Conservation (phyloP, 1,140 invertebrate genomes). For the Pachyrhynchus sulphureomaculatus region DNA sequence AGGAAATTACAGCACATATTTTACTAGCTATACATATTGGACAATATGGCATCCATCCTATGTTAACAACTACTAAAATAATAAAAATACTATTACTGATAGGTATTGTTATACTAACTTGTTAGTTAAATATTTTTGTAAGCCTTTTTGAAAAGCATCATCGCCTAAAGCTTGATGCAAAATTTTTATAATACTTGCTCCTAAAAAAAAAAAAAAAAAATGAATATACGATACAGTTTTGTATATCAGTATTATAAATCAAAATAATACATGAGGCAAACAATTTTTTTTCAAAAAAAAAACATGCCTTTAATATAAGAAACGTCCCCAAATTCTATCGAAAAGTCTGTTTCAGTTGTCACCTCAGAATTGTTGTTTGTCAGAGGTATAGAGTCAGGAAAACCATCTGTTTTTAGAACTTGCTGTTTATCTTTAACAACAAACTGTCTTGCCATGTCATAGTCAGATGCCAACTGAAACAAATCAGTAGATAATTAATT, state of each 20-base stretch:
- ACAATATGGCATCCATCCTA: too few species aligned
- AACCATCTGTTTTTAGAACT: conserved; percentile 43
- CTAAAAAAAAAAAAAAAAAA: conserved; percentile 33
- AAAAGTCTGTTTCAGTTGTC: conserved; percentile 38
- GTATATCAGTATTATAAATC: too few species aligned
- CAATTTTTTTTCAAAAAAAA: too few species aligned
- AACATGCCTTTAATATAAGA: conserved; percentile 58
- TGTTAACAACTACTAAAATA: too few species aligned
- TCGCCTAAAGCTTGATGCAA: conserved; percentile 69
- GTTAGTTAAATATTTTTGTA: conserved; percentile 57
- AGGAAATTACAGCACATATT: too few species aligned
- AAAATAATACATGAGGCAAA: too few species aligned
- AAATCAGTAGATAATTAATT: background rate
- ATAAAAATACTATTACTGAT: too few species aligned
- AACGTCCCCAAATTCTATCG: conserved; percentile 59
- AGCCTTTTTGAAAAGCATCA: conserved; percentile 60
- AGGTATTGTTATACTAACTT: too few species aligned
- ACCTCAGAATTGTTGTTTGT: conserved; percentile 41
- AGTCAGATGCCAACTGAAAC: conserved; percentile 9
- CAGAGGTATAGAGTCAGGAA: conserved; percentile 41
- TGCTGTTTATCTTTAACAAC: conserved; percentile 54
- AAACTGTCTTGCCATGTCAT: conserved; percentile 44
- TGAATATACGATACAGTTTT: background rate
- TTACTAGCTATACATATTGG: too few species aligned
- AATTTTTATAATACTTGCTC: conserved; percentile 72